Conservation (phyloP, 2,888 invertebrate species). For the Stenichneumon culpator region DNA sequence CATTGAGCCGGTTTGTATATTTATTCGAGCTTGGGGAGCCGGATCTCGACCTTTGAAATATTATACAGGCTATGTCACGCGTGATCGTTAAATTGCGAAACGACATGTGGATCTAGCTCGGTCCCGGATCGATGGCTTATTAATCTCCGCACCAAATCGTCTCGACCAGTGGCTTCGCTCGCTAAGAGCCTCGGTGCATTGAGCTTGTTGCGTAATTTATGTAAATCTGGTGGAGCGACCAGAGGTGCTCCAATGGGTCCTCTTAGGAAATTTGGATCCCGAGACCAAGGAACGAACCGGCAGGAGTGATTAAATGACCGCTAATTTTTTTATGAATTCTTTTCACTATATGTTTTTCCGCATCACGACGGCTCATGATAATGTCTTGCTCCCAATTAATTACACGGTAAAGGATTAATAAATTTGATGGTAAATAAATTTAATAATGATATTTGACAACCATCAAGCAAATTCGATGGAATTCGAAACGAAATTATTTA, state of each 20-base stretch:
- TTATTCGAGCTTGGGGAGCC: conserved; percentile 28
- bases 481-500: too few relatives aligned
- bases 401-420: neutral
- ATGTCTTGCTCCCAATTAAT: neutral
- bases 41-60: conserved; percentile 44
- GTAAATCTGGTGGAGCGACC: conserved; percentile 20
- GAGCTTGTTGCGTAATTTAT: conserved; percentile 48
- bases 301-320: too few relatives aligned
- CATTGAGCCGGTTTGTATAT: conserved; percentile 16
- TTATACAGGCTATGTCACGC: neutral
- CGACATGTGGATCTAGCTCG: conserved; percentile 35
- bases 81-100: conserved; percentile 30
- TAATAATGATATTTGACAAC: too few relatives aligned
- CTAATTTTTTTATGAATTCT: neutral
- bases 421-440: too few relatives aligned
- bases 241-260: neutral
- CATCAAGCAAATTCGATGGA: too few relatives aligned
- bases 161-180: conserved; percentile 14
- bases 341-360: neutral
- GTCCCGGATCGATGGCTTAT: conserved; percentile 29
- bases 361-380: neutral
- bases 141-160: conserved; percentile 56
- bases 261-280: neutral
- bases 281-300: neutral
- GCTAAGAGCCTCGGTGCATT: neutral